Conservation (phyloP, 2,113 vertebrate species). For the Heterochromis multidens region DNA sequence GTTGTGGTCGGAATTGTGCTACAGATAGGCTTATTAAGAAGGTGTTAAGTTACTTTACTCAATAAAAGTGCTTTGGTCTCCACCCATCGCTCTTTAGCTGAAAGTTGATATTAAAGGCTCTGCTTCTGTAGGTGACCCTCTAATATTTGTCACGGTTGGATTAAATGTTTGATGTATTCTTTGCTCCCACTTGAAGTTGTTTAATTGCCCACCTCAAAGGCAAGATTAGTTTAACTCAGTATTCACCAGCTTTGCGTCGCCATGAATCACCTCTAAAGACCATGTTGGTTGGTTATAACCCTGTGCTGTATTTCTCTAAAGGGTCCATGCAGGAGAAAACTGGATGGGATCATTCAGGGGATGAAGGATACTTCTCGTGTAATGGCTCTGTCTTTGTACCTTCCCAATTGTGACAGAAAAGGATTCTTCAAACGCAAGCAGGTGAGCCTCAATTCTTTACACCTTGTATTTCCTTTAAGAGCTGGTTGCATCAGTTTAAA, state of each 20-base stretch:
- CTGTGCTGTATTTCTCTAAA: constrained; percentile 46
- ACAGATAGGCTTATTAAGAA: background rate
- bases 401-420: constrained; percentile 97
- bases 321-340: constrained; percentile 95
- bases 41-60: background rate
- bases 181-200: background rate
- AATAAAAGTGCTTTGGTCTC: background rate
- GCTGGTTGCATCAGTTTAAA: background rate
- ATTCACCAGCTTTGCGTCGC: background rate
- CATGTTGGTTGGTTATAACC: background rate
- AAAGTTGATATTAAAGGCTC: no score
- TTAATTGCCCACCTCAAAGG: no score
- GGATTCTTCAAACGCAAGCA: constrained; percentile 99
- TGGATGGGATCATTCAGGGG: constrained; percentile 92
- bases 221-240: no score
- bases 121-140: background rate
- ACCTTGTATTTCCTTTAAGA: background rate
- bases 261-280: background rate
- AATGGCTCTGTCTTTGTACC: constrained; percentile 88
- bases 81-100: no score
- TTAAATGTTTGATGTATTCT: background rate
- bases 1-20: no score
- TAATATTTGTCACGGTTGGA: no score
- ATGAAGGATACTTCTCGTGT: constrained; percentile 91
- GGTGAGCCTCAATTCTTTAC: constrained; percentile 64